phyloP scores from a whole-genome alignment of 2,113 vertebrate genomes.

The Vanacampus margaritifer region DNA sequence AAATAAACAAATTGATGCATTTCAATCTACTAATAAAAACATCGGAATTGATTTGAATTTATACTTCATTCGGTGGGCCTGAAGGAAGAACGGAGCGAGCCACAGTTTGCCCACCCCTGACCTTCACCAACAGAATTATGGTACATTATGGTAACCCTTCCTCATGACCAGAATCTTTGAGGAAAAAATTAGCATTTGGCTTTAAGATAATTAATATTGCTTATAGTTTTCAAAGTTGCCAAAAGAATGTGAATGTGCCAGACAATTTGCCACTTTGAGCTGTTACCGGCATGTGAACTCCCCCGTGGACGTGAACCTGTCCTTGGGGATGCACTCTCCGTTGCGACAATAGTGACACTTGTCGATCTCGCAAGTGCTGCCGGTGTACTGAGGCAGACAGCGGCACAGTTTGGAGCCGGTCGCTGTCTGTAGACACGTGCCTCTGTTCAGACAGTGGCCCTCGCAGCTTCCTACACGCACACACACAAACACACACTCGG shows the following conservation, averaged over 20 bases:
- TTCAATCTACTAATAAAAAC: no score
- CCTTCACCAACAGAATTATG: neutral
- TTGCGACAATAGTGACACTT: slow-evolving; percentile 87
- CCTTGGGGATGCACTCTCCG: slow-evolving; percentile 77
- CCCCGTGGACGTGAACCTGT: slow-evolving; percentile 71
- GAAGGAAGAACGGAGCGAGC: no score
- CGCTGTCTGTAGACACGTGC: slow-evolving; percentile 80
- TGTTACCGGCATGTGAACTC: slow-evolving; percentile 86
- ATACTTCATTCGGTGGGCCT: no score
- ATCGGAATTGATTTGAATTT: no score
- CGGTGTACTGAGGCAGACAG: slow-evolving; percentile 79
- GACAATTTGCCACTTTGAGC: neutral
- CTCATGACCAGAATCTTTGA: no score
- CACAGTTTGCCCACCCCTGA: neutral
- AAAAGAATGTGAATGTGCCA: neutral
- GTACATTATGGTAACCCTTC: no score
- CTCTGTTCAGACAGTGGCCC: slow-evolving; percentile 80
- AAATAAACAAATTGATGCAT: no score
- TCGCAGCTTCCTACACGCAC: slow-evolving; percentile 79
- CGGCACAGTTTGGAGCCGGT: slow-evolving; percentile 78
- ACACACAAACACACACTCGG: slow-evolving; percentile 16
- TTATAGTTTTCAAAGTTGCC: neutral
- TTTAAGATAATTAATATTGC: no score
- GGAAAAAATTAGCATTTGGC: no score
- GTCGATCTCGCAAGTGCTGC: slow-evolving; percentile 79